phyloP scores from a whole-genome alignment of 2,888 invertebrate genomes.

The Tiliacea aurago region DNA sequence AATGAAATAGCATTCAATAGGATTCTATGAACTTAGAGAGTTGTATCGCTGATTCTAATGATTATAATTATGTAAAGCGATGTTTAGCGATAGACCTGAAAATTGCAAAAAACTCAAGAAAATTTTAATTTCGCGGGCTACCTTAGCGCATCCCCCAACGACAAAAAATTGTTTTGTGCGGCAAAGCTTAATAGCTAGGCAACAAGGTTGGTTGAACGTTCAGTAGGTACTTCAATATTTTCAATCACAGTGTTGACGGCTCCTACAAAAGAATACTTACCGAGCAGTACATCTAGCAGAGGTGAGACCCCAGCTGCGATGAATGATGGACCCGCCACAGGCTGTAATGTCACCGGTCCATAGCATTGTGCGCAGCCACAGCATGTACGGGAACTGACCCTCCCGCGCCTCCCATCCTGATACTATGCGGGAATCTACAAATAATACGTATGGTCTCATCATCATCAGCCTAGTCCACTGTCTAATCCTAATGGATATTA shows the following conservation, averaged over 20 bases:
- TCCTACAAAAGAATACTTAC: conserved; percentile 53
- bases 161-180: too few relatives aligned
- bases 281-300: conserved; percentile 73
- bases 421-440: conserved; percentile 70
- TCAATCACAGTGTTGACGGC: background rate
- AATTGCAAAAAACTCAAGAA: too few relatives aligned
- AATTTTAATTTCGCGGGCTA: too few relatives aligned
- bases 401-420: conserved; percentile 72
- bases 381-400: conserved; percentile 74
- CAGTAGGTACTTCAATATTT: background rate
- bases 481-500: too few relatives aligned
- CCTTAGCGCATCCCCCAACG: too few relatives aligned
- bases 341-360: conserved; percentile 63
- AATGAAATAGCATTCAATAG: too few relatives aligned
- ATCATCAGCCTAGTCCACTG: background rate
- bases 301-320: conserved; percentile 73
- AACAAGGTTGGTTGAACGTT: too few relatives aligned
- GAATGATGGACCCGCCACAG: conserved; percentile 74
- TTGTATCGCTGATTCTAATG: too few relatives aligned
- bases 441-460: background rate
- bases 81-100: too few relatives aligned
- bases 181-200: too few relatives aligned
- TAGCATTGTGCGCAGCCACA: conserved; percentile 68
- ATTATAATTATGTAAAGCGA: too few relatives aligned
- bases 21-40: too few relatives aligned